These are phyloP conservation scores for Rallus limicola DNA, from an alignment of 2,113 vertebrate species.

Conservation along the genomic window DNA sequence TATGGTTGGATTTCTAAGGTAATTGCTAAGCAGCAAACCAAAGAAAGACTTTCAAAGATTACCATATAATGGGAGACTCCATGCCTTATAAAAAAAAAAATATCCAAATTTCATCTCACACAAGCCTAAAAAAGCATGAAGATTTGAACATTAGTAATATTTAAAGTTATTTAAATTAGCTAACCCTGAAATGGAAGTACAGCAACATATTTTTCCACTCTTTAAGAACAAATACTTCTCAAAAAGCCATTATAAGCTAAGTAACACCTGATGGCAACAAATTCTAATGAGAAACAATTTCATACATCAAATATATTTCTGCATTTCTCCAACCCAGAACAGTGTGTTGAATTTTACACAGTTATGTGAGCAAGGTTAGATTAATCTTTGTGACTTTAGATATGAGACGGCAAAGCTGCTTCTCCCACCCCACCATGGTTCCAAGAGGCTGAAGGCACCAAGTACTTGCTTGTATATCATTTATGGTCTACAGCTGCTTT, in stretches of 20 bases:
- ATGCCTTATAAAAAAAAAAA: not conserved
- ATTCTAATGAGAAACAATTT: not conserved
- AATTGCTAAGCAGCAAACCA: not conserved
- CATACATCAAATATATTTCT: not conserved
- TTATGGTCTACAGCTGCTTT: not conserved
- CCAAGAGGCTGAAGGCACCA: not conserved
- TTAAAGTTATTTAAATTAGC: not conserved
- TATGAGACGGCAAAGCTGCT: not conserved
- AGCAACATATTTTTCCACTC: not conserved
- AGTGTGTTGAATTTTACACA: rapidly evolving
- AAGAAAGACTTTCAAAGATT: not conserved
- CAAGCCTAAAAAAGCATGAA: not conserved
- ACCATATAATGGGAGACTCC: not conserved
- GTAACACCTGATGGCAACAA: not conserved
- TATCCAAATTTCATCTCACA: not conserved
- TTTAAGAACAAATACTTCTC: not conserved
- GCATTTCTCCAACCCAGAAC: not conserved
- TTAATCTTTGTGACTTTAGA: not conserved
- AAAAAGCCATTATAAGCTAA: not conserved
- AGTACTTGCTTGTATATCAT: not conserved
- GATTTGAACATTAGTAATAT: not conserved
- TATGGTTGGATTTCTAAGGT: not conserved
- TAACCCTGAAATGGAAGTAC: not conserved
- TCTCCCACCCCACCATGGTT: not conserved
- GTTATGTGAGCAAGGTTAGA: rapidly evolving